Evolutionary conservation across 2,888 invertebrate genomes (phyloP).

Genomic region (Linyphia triangularis): DNA sequence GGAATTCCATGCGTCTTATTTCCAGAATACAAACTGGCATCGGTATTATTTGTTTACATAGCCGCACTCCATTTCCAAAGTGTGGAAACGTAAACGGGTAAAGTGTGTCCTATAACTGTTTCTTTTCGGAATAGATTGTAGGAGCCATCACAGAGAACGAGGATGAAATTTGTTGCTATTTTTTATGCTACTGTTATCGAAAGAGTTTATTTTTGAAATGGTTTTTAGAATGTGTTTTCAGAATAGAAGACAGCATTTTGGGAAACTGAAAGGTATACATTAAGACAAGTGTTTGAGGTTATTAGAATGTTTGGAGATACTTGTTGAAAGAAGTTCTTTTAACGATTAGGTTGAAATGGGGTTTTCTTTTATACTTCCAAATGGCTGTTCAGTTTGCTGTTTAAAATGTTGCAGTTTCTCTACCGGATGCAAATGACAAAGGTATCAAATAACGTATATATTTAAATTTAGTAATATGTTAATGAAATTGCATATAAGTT

Average conservation of each 20-base stretch:
- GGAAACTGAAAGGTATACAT: background rate
- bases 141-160: background rate
- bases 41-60: conserved; percentile 40
- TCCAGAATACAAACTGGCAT: conserved; percentile 22
- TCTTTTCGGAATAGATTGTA: conserved; percentile 9
- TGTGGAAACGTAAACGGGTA: conserved; percentile 12
- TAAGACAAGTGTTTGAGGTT: background rate
- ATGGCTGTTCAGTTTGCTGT: too few relatives aligned
- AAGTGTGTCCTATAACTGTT: background rate
- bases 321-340: too few relatives aligned
- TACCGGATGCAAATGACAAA: too few relatives aligned
- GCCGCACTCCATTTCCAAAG: background rate
- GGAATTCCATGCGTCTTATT: conserved; percentile 21
- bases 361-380: too few relatives aligned
- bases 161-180: background rate
- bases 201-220: background rate
- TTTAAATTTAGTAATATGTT: too few relatives aligned
- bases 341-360: too few relatives aligned
- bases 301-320: too few relatives aligned
- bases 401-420: too few relatives aligned
- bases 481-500: too few relatives aligned
- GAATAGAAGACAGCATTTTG: background rate
- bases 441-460: too few relatives aligned
- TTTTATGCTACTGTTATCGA: background rate
- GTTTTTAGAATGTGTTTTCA: background rate